Evolutionary conservation across 2,888 invertebrate genomes (phyloP).

Genomic region (Hirtodrosophila trivittata): DNA sequence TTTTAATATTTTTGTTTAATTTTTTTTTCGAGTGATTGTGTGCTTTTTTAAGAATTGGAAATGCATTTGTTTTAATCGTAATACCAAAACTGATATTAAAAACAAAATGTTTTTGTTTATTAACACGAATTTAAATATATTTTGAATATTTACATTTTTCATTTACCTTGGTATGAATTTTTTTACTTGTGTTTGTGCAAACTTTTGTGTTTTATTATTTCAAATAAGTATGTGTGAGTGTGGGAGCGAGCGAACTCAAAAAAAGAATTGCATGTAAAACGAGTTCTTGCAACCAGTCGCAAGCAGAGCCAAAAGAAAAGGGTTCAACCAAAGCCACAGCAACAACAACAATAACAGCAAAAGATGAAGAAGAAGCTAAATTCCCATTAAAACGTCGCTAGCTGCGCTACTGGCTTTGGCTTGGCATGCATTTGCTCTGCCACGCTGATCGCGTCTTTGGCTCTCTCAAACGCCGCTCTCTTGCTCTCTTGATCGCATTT

Average conservation of each 20-base stretch:
- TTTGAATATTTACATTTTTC: conserved; percentile 6
- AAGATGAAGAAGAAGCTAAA: conserved; percentile 33
- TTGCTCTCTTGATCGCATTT: conserved; percentile 8
- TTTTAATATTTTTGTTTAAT: conserved; percentile 64
- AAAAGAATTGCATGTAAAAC: conserved; percentile 70
- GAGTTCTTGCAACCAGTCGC: conserved; percentile 67
- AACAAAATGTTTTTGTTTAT: conserved; percentile 25
- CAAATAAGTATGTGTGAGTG: conserved; percentile 25
- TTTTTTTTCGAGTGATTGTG: conserved; percentile 26
- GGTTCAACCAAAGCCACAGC: conserved; percentile 48
- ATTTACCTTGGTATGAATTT: conserved; percentile 2
- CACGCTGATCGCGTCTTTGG: conserved; percentile 21
- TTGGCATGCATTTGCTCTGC: conserved; percentile 24
- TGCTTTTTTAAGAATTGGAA: conserved; percentile 21
- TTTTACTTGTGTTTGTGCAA: neutral
- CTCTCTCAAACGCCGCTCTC: conserved; percentile 12
- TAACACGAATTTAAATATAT: conserved; percentile 13
- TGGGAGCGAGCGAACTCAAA: conserved; percentile 34
- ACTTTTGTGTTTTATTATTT: conserved; percentile 1
- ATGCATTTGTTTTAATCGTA: conserved; percentile 28
- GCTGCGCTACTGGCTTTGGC: conserved; percentile 30
- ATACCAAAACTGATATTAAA: conserved; percentile 22
- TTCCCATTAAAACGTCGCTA: conserved; percentile 49
- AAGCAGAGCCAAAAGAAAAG: conserved; percentile 55
- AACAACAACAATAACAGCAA: conserved; percentile 24